Evolutionary conservation across 2,888 invertebrate genomes (phyloP).

Genomic region (Lepas anatifera): DNA sequence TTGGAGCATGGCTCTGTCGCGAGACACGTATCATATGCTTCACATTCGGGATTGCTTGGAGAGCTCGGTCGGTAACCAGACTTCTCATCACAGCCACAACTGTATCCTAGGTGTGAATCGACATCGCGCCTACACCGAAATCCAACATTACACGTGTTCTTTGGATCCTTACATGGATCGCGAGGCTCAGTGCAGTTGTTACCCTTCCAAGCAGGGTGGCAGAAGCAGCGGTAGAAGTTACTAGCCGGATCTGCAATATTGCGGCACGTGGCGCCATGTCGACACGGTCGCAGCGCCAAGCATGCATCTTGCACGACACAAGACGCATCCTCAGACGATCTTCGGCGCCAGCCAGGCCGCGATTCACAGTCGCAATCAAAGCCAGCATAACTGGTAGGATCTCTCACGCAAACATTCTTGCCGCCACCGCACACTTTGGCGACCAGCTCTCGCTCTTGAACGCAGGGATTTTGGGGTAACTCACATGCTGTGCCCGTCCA

Average conservation of each 20-base stretch:
- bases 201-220: not conserved
- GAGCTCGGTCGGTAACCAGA: not conserved
- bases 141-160: not conserved
- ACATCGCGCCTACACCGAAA: not conserved
- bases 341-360: constrained; percentile 2
- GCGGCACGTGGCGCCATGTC: not conserved
- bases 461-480: not conserved
- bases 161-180: not conserved
- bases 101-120: not conserved
- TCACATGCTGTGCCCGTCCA: not conserved
- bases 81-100: not conserved
- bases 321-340: not conserved
- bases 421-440: not conserved
- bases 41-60: not conserved
- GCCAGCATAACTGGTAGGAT: not conserved
- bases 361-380: not conserved
- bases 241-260: not conserved
- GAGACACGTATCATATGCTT: not conserved
- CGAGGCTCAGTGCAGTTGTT: not conserved
- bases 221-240: constrained; percentile 5
- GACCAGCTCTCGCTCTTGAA: not conserved
- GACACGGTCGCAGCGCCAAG: not conserved
- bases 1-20: not conserved
- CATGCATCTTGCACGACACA: not conserved
- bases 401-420: not conserved